phyloP scores from a whole-genome alignment of 2,797 vertebrate genomes.

The Hydrocynus forskahlii region DNA sequence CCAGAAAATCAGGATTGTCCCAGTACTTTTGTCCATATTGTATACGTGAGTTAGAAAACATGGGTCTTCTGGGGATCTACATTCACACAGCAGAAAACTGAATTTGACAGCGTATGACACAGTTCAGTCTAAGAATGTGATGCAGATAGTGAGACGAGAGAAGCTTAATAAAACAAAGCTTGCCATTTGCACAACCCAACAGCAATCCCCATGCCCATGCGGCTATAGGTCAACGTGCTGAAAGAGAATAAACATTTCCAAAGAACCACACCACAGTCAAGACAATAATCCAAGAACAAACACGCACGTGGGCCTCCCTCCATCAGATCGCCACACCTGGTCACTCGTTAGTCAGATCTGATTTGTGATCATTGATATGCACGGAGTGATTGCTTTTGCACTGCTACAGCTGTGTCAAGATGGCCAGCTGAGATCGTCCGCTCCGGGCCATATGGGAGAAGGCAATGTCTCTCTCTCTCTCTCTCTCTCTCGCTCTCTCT shows the following conservation, averaged over 20 bases:
- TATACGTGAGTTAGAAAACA: not conserved
- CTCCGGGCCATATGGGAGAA: constrained; percentile 21
- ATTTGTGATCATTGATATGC: constrained; percentile 43
- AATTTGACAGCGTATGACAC: not conserved
- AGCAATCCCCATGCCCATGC: not conserved
- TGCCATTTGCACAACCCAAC: constrained; percentile 6
- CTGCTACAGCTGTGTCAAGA: constrained; percentile 52
- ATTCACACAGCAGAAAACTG: not conserved
- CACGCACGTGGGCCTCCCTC: constrained; percentile 1
- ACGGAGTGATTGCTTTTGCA: constrained; percentile 47
- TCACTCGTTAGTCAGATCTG: constrained; percentile 47
- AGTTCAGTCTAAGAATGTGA: not conserved
- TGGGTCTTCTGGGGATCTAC: not conserved
- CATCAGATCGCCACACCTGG: constrained; percentile 19
- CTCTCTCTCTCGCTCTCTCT: not conserved
- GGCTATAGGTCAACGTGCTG: not conserved
- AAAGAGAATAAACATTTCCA: constrained; percentile 8
- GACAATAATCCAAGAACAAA: constrained; percentile 37
- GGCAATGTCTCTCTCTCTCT: not conserved
- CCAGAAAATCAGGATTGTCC: too few species aligned
- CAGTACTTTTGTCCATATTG: too few species aligned
- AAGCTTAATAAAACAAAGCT: not conserved
- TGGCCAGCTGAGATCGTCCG: constrained; percentile 32
- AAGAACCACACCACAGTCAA: constrained; percentile 18
- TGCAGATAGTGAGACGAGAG: not conserved